A percentile compares a stretch with the other conserved stretches of the same genome.
These are phyloP conservation scores for Leptopterna dolabrata DNA, from an alignment of 2,888 invertebrate species.

Conservation along the genomic window DNA sequence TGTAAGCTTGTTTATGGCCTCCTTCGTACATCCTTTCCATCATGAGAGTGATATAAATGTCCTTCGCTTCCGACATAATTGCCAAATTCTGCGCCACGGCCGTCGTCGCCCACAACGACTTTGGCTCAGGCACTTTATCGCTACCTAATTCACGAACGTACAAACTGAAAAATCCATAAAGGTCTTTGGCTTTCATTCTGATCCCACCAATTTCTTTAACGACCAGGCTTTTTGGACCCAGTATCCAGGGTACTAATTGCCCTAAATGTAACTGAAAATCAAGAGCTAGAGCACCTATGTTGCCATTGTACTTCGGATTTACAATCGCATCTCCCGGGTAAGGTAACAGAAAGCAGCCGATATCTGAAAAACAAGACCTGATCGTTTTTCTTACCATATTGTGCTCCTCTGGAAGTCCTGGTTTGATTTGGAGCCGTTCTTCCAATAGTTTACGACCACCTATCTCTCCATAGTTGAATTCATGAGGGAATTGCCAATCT, in stretches of 20 bases:
- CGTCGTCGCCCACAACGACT: constrained; percentile 3
- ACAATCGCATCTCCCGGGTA: not conserved
- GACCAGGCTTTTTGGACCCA: not conserved
- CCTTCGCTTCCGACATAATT: not conserved
- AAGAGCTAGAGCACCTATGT: not conserved
- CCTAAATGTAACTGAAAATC: not conserved
- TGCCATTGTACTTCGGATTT: not conserved
- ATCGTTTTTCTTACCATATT: not conserved
- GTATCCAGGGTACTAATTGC: not conserved
- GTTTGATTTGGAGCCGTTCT: constrained; percentile 85
- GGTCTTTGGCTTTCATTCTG: constrained; percentile 5
- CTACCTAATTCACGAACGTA: not conserved
- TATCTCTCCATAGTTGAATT: constrained; percentile 86
- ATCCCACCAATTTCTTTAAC: not conserved
- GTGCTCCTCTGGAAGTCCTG: constrained; percentile 69
- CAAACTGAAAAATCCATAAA: not conserved
- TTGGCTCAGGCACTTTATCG: constrained; percentile 16
- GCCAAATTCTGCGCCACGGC: constrained; percentile 25
- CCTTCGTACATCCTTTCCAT: not conserved
- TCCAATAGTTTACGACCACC: constrained; percentile 89
- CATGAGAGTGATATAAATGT: not conserved
- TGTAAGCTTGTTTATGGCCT: not conserved
- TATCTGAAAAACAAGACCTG: constrained; percentile 4
- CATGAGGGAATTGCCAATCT: constrained; percentile 98
- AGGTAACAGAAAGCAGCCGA: constrained; percentile 15